Evolutionary conservation across 2,888 invertebrate species (phyloP).

Genomic region (Pristionchus maxplancki): DNA sequence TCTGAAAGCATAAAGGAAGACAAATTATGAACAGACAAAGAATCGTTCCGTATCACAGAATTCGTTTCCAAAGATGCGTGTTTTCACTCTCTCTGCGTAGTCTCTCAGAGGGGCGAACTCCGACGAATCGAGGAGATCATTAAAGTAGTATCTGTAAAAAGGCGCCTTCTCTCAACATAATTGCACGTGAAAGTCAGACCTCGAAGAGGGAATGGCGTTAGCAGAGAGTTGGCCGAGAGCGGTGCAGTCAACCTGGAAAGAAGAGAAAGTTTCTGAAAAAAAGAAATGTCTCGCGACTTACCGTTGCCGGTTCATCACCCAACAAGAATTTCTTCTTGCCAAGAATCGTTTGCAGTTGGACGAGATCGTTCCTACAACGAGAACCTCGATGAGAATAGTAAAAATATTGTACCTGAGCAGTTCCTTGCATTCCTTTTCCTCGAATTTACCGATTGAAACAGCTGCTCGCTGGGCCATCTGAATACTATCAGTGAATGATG

Average conservation of each 20-base stretch:
- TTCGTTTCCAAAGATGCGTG: conserved; percentile 1
- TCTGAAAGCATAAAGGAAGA: too few species aligned
- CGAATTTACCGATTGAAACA: neutral
- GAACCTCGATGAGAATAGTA: too few species aligned
- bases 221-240: conserved; percentile 2
- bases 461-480: neutral
- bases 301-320: conserved; percentile 7
- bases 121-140: neutral
- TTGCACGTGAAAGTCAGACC: neutral
- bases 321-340: conserved; percentile 17
- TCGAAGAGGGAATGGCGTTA: neutral
- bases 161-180: neutral
- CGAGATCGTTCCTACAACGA: neutral
- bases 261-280: too few species aligned
- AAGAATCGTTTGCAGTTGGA: conserved; percentile 3
- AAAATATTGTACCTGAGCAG: conserved; percentile 8
- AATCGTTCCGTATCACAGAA: neutral
- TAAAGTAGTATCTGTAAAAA: neutral
- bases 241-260: conserved; percentile 36
- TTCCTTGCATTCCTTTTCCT: neutral
- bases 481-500: neutral
- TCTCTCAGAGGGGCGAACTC: conserved; percentile 8
- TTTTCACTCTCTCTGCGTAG: neutral
- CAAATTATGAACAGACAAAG: neutral
- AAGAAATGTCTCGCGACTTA: too few species aligned